A percentile compares a stretch with the other conserved stretches of the same genome.
Evolutionary conservation across 2,888 invertebrate genomes (phyloP).

Genomic region (Imbricaverruca yamaguchii): DNA sequence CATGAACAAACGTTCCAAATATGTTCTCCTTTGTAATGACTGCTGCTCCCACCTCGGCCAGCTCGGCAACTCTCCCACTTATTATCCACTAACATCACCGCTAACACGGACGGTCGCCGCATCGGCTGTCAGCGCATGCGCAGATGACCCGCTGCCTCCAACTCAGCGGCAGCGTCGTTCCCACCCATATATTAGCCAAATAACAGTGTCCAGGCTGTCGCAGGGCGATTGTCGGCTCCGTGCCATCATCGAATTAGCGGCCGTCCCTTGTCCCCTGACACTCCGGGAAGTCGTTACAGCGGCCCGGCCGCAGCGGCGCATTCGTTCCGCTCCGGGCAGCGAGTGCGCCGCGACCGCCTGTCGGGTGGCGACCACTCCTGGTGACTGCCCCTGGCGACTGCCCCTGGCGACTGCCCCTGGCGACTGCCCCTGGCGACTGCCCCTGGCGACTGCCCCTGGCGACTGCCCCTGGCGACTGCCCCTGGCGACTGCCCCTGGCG

Average conservation of each 20-base stretch:
- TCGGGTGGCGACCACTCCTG: neutral
- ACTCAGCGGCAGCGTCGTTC: neutral
- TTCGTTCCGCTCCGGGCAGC: neutral
- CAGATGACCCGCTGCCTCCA: neutral
- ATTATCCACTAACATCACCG: too few species aligned
- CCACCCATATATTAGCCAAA: conserved; percentile 21
- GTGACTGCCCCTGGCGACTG: too few species aligned
- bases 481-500: too few species aligned
- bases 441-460: too few species aligned
- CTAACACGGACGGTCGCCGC: too few species aligned
- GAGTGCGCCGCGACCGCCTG: neutral
- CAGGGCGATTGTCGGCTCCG: neutral
- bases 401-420: too few species aligned
- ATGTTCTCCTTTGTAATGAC: too few species aligned
- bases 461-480: too few species aligned
- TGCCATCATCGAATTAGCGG: conserved; percentile 17
- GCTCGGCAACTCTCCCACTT: too few species aligned
- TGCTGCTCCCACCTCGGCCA: too few species aligned
- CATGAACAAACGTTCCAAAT: too few species aligned
- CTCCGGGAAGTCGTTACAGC: neutral
- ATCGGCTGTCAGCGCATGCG: neutral
- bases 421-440: too few species aligned
- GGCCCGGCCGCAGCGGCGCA: neutral
- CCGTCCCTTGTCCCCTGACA: neutral
- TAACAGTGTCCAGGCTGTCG: neutral